Conservation (phyloP, 2,888 invertebrate species). For the Petrolisthes manimaculis region DNA sequence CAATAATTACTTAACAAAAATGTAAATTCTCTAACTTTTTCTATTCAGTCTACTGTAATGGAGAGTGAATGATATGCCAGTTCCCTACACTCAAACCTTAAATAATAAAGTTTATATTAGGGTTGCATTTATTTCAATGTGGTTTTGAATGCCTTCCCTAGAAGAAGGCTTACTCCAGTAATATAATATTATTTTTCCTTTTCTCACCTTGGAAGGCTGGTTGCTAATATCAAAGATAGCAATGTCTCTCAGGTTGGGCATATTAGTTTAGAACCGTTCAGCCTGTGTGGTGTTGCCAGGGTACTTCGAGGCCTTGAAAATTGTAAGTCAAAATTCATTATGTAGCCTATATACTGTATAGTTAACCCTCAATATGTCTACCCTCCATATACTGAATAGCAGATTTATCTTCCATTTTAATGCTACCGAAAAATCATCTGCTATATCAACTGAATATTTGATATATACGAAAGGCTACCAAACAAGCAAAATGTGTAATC, state of each 20-base stretch:
- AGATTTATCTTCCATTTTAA: neutral
- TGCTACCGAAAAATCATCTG: no score
- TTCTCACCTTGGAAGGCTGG: conserved; percentile 76
- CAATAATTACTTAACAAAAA: neutral
- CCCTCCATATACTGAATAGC: no score
- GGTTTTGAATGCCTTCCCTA: neutral
- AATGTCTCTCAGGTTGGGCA: conserved; percentile 89
- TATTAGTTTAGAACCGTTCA: conserved; percentile 82
- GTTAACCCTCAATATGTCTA: no score
- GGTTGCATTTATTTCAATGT: no score
- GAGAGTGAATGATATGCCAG: no score
- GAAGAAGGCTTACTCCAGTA: neutral
- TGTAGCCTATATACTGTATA: no score
- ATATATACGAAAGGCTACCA: no score
- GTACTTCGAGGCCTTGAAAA: conserved; percentile 80
- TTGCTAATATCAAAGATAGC: conserved; percentile 89
- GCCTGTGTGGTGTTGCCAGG: conserved; percentile 81
- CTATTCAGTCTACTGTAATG: no score
- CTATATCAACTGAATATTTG: no score
- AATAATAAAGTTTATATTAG: no score
- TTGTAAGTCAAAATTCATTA: neutral
- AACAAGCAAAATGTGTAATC: no score
- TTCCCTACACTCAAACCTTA: no score
- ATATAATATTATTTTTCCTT: neutral
- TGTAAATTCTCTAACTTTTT: neutral